Evolutionary conservation across 1,140 invertebrate species (phyloP).

Genomic region (Drosophila quadrilineata): DNA sequence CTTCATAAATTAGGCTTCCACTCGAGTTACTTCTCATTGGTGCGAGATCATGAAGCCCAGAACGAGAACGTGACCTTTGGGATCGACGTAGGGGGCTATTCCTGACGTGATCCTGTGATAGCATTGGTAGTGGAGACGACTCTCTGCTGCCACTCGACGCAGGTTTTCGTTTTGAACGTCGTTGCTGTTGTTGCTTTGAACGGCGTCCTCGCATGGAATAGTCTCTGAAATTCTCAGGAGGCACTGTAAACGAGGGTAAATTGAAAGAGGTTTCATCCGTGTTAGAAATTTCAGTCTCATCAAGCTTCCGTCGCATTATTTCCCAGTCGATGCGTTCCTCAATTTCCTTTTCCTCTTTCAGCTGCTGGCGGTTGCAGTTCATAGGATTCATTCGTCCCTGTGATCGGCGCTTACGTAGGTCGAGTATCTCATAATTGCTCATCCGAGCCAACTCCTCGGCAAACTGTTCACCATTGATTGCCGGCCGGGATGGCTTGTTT

Average conservation of each 20-base stretch:
- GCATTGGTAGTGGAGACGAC: no score
- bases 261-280: no score
- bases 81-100: no score
- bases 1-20: no score
- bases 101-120: no score
- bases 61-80: no score
- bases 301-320: conserved; percentile 47
- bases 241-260: not conserved
- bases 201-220: not conserved
- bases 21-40: no score
- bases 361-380: conserved; percentile 23
- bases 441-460: conserved; percentile 60
- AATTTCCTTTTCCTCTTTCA: conserved; percentile 26
- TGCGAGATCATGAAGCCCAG: no score
- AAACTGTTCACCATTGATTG: conserved; percentile 72
- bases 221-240: conserved; percentile 6
- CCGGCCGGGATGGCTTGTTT: conserved; percentile 57
- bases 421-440: conserved; percentile 73
- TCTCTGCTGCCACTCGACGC: no score
- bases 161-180: not conserved
- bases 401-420: conserved; percentile 69
- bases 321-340: conserved; percentile 52
- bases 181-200: not conserved
- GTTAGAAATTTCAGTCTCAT: no score
- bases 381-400: conserved; percentile 27